Base-by-base conservation (phyloP, 2,113 vertebrate species). In the Mesembrinibis cayennensis region DNA sequence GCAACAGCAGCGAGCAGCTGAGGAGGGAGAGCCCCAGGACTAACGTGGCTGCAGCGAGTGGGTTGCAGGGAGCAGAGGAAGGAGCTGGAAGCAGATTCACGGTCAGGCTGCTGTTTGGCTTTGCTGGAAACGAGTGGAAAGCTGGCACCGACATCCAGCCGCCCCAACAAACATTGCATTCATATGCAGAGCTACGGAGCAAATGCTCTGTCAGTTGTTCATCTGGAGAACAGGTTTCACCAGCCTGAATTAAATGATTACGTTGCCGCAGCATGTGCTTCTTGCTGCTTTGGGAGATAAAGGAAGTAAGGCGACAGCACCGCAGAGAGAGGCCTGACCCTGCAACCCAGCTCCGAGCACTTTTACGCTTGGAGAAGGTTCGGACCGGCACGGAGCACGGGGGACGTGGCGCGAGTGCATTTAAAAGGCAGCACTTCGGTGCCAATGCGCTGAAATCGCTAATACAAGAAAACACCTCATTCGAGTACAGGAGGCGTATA, bases 181-280 rank as follows among this genome's bases (percentile, higher is more conserved):
- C 86, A 90, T 86, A 80, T 32, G 91, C 74, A 78, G 92, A 67
- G 91, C 94, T 77, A 30, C 34, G 40, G 83, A 87, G 26, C 81
- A 86, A 96, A 87, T 34, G 96, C 95, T 96, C 90, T 34, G 66
- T 86, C 72, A 67, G 85, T 81, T 74, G 87, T 95, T 91, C 80
- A 55, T 84, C 95, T 81, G 78, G 87, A 86, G 95, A 97, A 94
- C 82, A 96, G 97, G 94, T 97, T 97, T 96, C 95, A 34, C 94
- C 87, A 91, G 97, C 85, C 67, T 74, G 97, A 92, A 98, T 98
- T 93, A 87, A 96, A 97, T 63, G 91, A 89, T 95, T 91, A 82
- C 85, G 55, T 97, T 97, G 96, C 96, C 55, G 19, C 96, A 97
- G 97, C 93, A 96, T 53, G 65, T 96, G 97, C 95, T 97, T 94